Evolutionary conservation across 1,140 invertebrate genomes (phyloP).

Genomic region (Stenopsyche tienmushanensis): DNA sequence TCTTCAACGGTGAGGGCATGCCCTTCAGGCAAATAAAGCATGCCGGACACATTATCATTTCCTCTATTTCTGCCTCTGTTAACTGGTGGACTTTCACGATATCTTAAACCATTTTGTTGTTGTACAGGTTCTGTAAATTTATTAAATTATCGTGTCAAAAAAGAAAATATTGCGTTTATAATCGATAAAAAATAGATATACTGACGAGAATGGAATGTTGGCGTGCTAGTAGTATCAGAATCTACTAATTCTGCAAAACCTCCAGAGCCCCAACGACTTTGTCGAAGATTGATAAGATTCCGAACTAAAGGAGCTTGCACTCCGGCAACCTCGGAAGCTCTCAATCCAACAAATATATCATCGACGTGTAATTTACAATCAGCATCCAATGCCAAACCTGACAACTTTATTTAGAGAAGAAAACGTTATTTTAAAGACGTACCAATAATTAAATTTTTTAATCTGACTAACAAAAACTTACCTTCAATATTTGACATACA

Average conservation of each 20-base stretch:
- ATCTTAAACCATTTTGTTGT: slow-evolving; percentile 11
- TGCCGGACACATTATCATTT: slow-evolving; percentile 37
- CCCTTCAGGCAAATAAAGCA: slow-evolving; percentile 53
- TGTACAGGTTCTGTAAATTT: neutral
- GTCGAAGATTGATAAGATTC: slow-evolving; percentile 48
- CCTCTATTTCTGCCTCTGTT: neutral
- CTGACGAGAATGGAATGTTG: slow-evolving; percentile 19
- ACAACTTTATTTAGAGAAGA: slow-evolving; percentile 48
- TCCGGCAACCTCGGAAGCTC: slow-evolving; percentile 43
- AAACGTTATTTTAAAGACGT: too few relatives aligned
- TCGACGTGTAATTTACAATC: slow-evolving; percentile 51
- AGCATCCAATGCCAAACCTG: slow-evolving; percentile 53
- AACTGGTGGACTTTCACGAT: neutral
- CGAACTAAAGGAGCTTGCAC: slow-evolving; percentile 43
- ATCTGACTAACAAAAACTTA: too few relatives aligned
- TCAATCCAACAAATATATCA: slow-evolving; percentile 49
- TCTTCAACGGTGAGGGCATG: slow-evolving; percentile 53
- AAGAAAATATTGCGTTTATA: too few relatives aligned
- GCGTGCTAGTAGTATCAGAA: slow-evolving; percentile 21
- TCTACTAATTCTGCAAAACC: slow-evolving; percentile 40
- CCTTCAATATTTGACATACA: slow-evolving; percentile 54
- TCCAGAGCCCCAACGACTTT: slow-evolving; percentile 49
- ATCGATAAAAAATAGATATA: slow-evolving; percentile 8
- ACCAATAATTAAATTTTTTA: too few relatives aligned
- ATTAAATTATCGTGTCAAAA: too few relatives aligned